Percentiles rank a stretch among this genome's conserved stretches.
These are phyloP conservation scores for Leptopilina drosophilae DNA, from an alignment of 2,888 invertebrate species.

Conservation along the genomic window DNA sequence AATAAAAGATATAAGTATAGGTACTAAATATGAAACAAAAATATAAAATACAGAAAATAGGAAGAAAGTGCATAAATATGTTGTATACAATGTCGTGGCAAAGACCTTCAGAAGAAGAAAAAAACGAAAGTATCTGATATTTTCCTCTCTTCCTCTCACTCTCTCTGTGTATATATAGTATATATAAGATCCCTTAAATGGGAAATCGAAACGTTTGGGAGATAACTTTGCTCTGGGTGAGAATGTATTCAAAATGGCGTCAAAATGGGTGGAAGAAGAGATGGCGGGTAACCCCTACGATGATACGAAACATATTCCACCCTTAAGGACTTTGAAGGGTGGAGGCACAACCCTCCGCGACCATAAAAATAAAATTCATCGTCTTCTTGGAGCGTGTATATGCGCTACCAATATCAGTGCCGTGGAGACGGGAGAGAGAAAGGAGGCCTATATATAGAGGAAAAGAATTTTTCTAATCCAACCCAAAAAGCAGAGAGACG, in stretches of 20 bases:
- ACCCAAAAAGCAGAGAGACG: constrained; percentile 39
- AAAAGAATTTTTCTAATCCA: constrained; percentile 56
- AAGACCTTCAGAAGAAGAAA: too few species aligned
- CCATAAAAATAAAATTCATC: constrained; percentile 77
- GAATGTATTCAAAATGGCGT: constrained; percentile 77
- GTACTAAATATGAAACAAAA: too few species aligned
- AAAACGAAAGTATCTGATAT: too few species aligned
- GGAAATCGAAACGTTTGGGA: constrained; percentile 76
- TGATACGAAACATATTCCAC: constrained; percentile 77
- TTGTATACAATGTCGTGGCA: too few species aligned
- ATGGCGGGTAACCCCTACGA: constrained; percentile 74
- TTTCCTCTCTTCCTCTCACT: too few species aligned
- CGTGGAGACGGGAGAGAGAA: too few species aligned
- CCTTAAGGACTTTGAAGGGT: constrained; percentile 64
- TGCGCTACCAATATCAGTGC: constrained; percentile 48
- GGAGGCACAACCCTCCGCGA: constrained; percentile 63
- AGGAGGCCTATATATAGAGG: constrained; percentile 44
- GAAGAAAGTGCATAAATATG: too few species aligned
- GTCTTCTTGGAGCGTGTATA: constrained; percentile 62
- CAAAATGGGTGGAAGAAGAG: constrained; percentile 68
- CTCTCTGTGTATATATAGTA: neutral
- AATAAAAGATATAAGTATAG: too few species aligned
- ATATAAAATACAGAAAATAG: too few species aligned
- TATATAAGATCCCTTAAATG: constrained; percentile 74
- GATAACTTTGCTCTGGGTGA: constrained; percentile 75